Percentiles rank a stretch among this genome's conserved stretches.
Conservation (phyloP, 2,888 invertebrate species). For the Parnassius glacialis region DNA sequence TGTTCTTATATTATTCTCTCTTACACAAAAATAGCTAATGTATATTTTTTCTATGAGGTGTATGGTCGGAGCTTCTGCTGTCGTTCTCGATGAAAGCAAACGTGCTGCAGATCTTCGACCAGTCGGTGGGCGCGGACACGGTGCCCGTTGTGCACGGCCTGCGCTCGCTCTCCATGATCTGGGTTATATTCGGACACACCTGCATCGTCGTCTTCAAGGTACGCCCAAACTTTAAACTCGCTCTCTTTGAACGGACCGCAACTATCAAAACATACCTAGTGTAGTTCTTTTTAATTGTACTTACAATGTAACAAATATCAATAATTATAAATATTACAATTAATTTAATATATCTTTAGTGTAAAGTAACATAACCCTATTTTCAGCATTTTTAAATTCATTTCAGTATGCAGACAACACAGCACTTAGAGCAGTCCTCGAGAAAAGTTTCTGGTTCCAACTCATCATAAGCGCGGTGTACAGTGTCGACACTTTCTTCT, state of each 20-base stretch:
- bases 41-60: slow-evolving; percentile 53
- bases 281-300: no score
- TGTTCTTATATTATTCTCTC: no score
- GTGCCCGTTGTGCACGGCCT: slow-evolving; percentile 88
- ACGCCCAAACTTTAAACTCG: not conserved
- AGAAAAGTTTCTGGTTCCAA: slow-evolving; percentile 89
- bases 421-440: slow-evolving; percentile 84
- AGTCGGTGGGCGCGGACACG: slow-evolving; percentile 89
- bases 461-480: slow-evolving; percentile 89
- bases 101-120: slow-evolving; percentile 89
- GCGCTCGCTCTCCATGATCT: slow-evolving; percentile 84
- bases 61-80: slow-evolving; percentile 85
- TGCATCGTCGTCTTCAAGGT: slow-evolving; percentile 89
- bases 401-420: slow-evolving; percentile 89
- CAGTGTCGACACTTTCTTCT: slow-evolving; percentile 92
- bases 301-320: no score
- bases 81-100: slow-evolving; percentile 90
- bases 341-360: no score
- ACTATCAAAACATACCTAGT: no score
- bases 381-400: not conserved
- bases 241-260: no score
- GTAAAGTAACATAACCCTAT: no score
- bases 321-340: no score
- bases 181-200: slow-evolving; percentile 87
- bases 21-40: no score